Evolutionary conservation across 2,113 vertebrate species (phyloP).

Genomic region (Perca schrenkii): DNA sequence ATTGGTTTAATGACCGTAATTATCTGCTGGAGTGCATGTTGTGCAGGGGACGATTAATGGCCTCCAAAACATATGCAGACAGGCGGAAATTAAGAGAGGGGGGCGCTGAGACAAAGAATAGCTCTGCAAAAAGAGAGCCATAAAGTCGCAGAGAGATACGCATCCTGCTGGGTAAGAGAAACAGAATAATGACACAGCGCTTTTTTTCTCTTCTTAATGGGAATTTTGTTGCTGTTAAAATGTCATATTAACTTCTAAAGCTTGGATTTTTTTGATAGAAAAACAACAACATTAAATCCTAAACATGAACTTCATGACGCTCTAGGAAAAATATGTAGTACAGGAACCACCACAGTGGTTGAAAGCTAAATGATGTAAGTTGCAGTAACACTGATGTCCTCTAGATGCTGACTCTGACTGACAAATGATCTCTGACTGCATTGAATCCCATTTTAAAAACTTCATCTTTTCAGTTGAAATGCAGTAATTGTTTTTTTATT

Average conservation of each 20-base stretch:
- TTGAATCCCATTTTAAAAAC: neutral
- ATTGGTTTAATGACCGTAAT: slow-evolving; percentile 88
- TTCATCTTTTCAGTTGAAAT: neutral
- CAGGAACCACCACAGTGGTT: neutral
- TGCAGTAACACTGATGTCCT: slow-evolving; percentile 10
- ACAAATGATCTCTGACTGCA: neutral
- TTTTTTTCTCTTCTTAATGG: slow-evolving; percentile 4
- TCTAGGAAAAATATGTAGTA: slow-evolving; percentile 12
- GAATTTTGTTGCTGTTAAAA: slow-evolving; percentile 31
- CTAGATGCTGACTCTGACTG: neutral
- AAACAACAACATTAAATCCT: neutral
- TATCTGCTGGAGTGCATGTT: slow-evolving; percentile 86
- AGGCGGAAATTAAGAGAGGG: slow-evolving; percentile 73
- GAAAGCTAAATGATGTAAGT: neutral
- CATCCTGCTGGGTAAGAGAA: slow-evolving; percentile 62
- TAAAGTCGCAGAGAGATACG: slow-evolving; percentile 67
- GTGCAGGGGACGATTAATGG: slow-evolving; percentile 84
- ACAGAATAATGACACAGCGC: slow-evolving; percentile 37
- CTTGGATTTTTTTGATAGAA: slow-evolving; percentile 3
- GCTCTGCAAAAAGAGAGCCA: slow-evolving; percentile 48
- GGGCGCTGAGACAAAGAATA: slow-evolving; percentile 59
- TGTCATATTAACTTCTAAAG: slow-evolving; percentile 1
- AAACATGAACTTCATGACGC: slow-evolving; percentile 17
- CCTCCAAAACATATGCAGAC: slow-evolving; percentile 84
- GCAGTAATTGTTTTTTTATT: neutral